Evolutionary conservation across 1,140 invertebrate species (phyloP).

Genomic region (Pseudomyrmex cubaensis): DNA sequence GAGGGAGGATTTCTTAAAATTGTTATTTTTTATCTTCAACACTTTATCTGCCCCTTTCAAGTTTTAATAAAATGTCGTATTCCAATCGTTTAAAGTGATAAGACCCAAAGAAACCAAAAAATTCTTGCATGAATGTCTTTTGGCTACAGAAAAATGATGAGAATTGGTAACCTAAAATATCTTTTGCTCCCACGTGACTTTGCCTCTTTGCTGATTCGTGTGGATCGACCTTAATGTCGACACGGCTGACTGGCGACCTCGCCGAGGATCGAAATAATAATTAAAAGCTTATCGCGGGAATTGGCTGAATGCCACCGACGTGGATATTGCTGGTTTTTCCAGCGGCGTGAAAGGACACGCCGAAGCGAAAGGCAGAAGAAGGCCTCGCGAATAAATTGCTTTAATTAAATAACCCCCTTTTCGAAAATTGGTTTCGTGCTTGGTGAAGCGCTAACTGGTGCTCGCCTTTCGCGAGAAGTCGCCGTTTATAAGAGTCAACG

Average conservation of each 20-base stretch:
- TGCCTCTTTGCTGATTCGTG: background rate
- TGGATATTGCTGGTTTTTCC: conserved; percentile 68
- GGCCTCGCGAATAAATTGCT: conserved; percentile 72
- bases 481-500: conserved; percentile 45
- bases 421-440: conserved; percentile 75
- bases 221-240: conserved; percentile 46
- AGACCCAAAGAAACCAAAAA: background rate
- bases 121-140: background rate
- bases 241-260: conserved; percentile 41
- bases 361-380: conserved; percentile 47
- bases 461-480: conserved; percentile 57
- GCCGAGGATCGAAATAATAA: conserved; percentile 70
- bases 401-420: conserved; percentile 74
- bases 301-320: conserved; percentile 66
- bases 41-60: conserved; percentile 6
- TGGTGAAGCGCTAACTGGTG: conserved; percentile 70
- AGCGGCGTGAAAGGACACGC: conserved; percentile 45
- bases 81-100: background rate
- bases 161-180: conserved; percentile 3
- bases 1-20: background rate
- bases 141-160: background rate
- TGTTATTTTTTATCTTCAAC: background rate
- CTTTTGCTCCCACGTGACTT: background rate
- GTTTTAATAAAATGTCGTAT: conserved; percentile 8
- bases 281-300: conserved; percentile 74